phyloP scores from a whole-genome alignment of 2,888 invertebrate genomes.

The Chrysolina oricalcia region DNA sequence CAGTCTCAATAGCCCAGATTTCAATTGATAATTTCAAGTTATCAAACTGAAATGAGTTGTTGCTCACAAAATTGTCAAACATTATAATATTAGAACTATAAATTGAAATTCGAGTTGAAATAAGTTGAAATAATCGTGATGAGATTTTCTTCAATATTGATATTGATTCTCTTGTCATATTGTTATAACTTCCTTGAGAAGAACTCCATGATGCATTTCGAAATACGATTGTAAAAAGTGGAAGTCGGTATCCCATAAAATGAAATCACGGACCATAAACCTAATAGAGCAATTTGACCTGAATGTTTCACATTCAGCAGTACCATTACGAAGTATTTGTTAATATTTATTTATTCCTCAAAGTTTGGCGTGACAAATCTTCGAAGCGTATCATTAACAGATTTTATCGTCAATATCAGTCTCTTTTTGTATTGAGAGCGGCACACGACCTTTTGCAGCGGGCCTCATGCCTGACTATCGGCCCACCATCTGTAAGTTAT shows the following conservation, averaged over 20 bases:
- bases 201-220: neutral
- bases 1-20: no score
- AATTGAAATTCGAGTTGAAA: no score
- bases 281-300: constrained; percentile 38
- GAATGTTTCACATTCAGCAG: constrained; percentile 33
- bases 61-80: neutral
- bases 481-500: constrained; percentile 1
- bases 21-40: no score
- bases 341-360: constrained; percentile 21
- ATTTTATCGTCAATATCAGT: constrained; percentile 25
- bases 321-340: constrained; percentile 30
- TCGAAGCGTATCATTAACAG: constrained; percentile 21
- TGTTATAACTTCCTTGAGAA: no score
- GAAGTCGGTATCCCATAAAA: neutral
- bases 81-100: no score
- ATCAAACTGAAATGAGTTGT: no score
- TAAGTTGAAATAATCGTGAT: no score
- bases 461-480: neutral
- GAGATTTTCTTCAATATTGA: no score
- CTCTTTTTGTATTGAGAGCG: neutral
- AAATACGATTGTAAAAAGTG: neutral
- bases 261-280: constrained; percentile 39
- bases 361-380: constrained; percentile 23
- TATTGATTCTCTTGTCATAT: no score
- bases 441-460: constrained; percentile 19